phyloP scores from a whole-genome alignment of 2,797 vertebrate genomes.

The Acanthiza pusilla region DNA sequence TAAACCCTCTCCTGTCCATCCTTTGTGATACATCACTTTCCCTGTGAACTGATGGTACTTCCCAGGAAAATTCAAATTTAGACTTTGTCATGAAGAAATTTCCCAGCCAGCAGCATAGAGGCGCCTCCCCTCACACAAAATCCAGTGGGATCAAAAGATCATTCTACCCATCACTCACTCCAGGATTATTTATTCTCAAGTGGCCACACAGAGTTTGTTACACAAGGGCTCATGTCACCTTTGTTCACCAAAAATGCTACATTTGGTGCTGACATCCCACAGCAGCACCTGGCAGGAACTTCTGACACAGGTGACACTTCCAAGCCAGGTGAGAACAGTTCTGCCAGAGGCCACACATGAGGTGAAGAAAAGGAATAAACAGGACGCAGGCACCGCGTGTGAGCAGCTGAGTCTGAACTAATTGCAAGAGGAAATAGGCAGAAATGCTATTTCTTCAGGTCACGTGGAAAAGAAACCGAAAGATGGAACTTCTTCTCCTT shows the following conservation, averaged over 20 bases:
- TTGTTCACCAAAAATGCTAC: not conserved
- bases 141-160: accelerated
- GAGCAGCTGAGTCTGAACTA: not conserved
- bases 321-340: not conserved
- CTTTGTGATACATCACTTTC: too few species aligned
- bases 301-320: not conserved
- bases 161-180: not conserved
- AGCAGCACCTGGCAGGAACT: not conserved
- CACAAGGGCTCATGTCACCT: not conserved
- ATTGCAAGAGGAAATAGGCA: not conserved
- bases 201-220: not conserved
- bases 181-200: not conserved
- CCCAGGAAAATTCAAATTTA: too few species aligned
- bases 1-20: too few species aligned
- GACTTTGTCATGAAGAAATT: too few species aligned
- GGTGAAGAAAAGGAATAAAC: not conserved
- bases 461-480: not conserved
- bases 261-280: not conserved
- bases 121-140: not conserved
- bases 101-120: not conserved
- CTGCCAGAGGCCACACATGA: not conserved
- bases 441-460: not conserved
- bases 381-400: not conserved
- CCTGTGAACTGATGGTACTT: too few species aligned
- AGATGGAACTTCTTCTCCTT: not conserved